Conservation (phyloP, 2,113 vertebrate species). For the Sula dactylatra region DNA sequence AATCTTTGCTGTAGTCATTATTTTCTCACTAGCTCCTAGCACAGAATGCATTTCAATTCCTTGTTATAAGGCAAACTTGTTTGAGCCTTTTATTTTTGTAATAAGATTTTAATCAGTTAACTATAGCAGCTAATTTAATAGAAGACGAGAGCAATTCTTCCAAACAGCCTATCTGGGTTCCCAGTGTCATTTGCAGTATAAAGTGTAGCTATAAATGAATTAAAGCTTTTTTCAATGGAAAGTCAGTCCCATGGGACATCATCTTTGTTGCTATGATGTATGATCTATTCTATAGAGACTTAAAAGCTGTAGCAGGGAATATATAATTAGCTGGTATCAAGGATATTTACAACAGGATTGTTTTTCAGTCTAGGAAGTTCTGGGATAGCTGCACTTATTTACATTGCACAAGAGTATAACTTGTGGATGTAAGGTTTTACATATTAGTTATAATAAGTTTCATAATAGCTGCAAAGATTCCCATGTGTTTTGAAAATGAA, state of each 20-base stretch:
- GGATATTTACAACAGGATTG: not conserved
- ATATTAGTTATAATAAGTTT: not conserved
- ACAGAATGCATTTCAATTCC: not conserved
- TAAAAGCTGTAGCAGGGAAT: not conserved
- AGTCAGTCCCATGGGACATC: not conserved
- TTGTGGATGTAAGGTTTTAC: not conserved
- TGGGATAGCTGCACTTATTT: not conserved
- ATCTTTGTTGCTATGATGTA: not conserved
- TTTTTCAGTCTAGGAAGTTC: not conserved
- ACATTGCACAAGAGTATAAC: not conserved
- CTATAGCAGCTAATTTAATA: not conserved
- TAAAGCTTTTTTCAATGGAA: not conserved
- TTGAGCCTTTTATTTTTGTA: not conserved
- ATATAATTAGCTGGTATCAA: not conserved
- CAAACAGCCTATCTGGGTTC: not conserved
- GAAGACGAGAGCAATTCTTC: not conserved
- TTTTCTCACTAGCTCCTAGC: not conserved
- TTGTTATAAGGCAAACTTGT: not conserved
- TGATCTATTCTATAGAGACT: not conserved
- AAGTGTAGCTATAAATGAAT: slow-evolving; percentile 46
- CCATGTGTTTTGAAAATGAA: not conserved
- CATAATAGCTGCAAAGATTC: not conserved
- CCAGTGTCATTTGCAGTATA: slow-evolving; percentile 6
- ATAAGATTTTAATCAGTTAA: slow-evolving; percentile 30
- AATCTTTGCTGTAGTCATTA: not conserved